These are phyloP conservation scores for Eumaeus atala DNA, from an alignment of 1,140 invertebrate genomes.

Conservation along the genomic window DNA sequence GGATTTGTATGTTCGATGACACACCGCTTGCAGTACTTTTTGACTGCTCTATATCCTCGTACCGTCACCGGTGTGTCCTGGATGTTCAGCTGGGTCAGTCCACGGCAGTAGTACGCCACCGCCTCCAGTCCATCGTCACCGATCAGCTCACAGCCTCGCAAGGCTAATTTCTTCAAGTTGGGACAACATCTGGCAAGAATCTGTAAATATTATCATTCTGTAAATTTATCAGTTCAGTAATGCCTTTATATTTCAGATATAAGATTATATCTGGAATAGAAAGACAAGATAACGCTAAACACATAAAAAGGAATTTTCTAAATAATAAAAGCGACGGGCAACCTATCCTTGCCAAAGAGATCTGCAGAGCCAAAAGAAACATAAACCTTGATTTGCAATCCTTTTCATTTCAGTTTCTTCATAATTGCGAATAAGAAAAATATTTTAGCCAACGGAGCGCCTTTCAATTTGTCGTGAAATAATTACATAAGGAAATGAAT, in stretches of 20 bases:
- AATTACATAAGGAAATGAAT: no score
- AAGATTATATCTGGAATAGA: background rate
- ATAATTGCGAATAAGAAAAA: no score
- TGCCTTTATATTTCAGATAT: no score
- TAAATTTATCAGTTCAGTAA: no score
- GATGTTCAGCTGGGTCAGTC: conserved; percentile 91
- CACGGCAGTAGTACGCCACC: conserved; percentile 89
- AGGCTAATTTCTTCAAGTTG: conserved; percentile 90
- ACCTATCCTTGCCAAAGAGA: background rate
- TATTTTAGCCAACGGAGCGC: no score
- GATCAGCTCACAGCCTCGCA: conserved; percentile 91
- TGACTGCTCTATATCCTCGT: conserved; percentile 91
- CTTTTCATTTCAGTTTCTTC: no score
- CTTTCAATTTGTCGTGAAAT: no score
- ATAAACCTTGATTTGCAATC: no score
- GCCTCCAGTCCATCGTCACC: conserved; percentile 90
- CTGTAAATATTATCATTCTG: conserved; percentile 21
- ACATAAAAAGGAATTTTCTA: conserved; percentile 4
- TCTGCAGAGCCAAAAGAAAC: no score
- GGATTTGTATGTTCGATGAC: conserved; percentile 96
- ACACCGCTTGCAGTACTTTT: conserved; percentile 92
- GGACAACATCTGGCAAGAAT: conserved; percentile 91
- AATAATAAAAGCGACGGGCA: background rate
- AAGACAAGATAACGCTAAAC: background rate
- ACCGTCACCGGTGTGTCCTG: conserved; percentile 92